A percentile compares a stretch with the other conserved stretches of the same genome.
These are phyloP conservation scores for Oryzias curvinotus DNA, from an alignment of 2,113 vertebrate genomes.

Conservation along the genomic window DNA sequence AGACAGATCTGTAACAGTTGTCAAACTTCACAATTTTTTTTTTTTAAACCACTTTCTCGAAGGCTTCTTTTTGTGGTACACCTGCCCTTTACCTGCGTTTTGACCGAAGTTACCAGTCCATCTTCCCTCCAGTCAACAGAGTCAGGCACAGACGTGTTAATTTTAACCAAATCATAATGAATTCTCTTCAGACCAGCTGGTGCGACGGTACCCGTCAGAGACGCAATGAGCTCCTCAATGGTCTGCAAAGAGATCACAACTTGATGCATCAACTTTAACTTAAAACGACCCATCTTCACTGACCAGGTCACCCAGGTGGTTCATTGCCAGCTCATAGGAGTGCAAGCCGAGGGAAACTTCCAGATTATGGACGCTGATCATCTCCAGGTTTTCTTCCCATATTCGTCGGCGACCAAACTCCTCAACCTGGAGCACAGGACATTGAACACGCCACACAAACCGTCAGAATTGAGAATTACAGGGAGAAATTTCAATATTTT, in stretches of 20 bases:
- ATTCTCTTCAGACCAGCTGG: constrained; percentile 26
- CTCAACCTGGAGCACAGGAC: constrained; percentile 68
- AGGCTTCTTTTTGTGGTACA: no score
- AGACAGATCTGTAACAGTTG: no score
- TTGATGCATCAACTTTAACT: neutral
- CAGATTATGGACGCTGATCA: constrained; percentile 84
- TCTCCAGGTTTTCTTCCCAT: constrained; percentile 83
- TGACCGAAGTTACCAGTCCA: constrained; percentile 81
- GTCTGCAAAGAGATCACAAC: constrained; percentile 64
- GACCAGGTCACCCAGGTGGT: constrained; percentile 86
- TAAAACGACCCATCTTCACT: neutral
- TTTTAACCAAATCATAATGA: rapidly evolving
- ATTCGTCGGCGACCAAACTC: constrained; percentile 71
- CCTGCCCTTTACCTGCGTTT: constrained; percentile 75
- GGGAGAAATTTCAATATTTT: no score
- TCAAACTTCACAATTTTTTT: no score
- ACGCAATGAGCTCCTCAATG: constrained; percentile 66
- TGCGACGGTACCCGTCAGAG: constrained; percentile 50
- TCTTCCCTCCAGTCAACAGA: constrained; percentile 80
- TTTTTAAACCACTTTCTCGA: no score
- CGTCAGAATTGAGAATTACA: no score
- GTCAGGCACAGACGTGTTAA: constrained; percentile 34
- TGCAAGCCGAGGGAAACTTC: constrained; percentile 81
- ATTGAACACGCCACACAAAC: neutral
- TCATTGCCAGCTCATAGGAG: constrained; percentile 82